A percentile compares a stretch with the other conserved stretches of the same genome.
Conservation (phyloP, 2,113 vertebrate genomes). For the Cottus gobio region DNA sequence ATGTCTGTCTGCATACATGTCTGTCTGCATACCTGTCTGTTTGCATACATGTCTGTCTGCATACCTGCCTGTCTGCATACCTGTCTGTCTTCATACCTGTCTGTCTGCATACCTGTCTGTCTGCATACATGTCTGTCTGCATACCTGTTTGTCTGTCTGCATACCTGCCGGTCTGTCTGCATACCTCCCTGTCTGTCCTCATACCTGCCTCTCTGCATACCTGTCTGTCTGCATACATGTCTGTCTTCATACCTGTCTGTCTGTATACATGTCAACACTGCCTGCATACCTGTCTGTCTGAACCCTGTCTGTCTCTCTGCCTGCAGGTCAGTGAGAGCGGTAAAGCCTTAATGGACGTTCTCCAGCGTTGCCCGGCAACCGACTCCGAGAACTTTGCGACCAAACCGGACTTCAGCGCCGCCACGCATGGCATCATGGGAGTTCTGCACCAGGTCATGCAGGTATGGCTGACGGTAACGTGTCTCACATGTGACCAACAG, state of each 20-base stretch:
- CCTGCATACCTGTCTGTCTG: conserved; percentile 32
- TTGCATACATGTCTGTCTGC: not conserved
- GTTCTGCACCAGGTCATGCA: conserved; percentile 91
- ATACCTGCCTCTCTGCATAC: not conserved
- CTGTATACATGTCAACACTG: not conserved
- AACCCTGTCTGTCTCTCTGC: not conserved
- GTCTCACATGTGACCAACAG: not conserved
- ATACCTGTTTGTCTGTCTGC: not conserved
- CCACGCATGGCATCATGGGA: conserved; percentile 92
- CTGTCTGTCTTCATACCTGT: conserved; percentile 67
- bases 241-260: not conserved
- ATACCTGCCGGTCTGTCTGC: too few species aligned
- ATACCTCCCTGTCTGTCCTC: not conserved
- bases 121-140: conserved; percentile 58
- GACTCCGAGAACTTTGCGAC: conserved; percentile 48
- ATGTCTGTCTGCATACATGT: not conserved
- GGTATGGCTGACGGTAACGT: conserved; percentile 18
- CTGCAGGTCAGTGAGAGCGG: conserved; percentile 83
- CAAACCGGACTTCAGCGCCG: conserved; percentile 65
- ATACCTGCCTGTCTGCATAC: not conserved
- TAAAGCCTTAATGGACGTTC: conserved; percentile 80
- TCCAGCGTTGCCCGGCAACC: conserved; percentile 65
- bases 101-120: not conserved
- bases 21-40: not conserved
- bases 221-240: not conserved